Evolutionary conservation across 2,888 invertebrate genomes (phyloP), one percentile per base, ranked within the genome.

Genomic region (Apodemia zela): DNA sequence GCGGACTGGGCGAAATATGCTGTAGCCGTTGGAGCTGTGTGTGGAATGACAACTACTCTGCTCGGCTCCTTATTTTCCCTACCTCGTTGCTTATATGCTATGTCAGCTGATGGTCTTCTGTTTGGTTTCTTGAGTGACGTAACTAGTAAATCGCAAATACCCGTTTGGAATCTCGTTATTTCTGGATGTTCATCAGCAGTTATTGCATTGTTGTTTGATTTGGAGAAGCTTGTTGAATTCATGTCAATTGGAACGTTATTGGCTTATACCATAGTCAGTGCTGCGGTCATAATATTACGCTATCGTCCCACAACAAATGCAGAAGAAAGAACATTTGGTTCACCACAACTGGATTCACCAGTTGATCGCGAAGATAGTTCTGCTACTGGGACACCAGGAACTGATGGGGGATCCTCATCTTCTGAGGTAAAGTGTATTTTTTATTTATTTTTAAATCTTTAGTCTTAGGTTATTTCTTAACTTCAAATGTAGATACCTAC

Each of bases 241-340:
- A 97, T 98, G 97, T 98, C 98, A 1, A 98, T 98, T 75, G 97
- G 97, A 0, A 97, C 97, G 0, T 89, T 97, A 61, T 83, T 97
- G 72, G 97, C 97, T 0, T 98, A 98, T 80, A 97, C 97, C 2
- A 97, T 98, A 68, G 98, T 98, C 3, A 97, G 97, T 69, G 97
- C 97, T 15, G 96, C 96, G 67, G 97, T 98, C 7, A 97, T 98
- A 63, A 95, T 98, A 60, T 87, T 98, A 63, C 93, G 98, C 59
- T 98, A 98, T 69, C 93, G 95, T 4, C 96, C 96, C 0, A 80
- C 92, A 18, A 87, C 93, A 0, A 74, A 89, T 1, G 79, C 85
- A 45, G 93, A 93, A 29, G 92, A 92, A 62, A 91, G 91, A 66
- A 79, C 84, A 66, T 87, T 90, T 63, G 85, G 84, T 15, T 71